Percentiles rank a stretch among this genome's conserved stretches.
phyloP scores from a whole-genome alignment of 2,888 invertebrate species.

The Strigamia crassipes region DNA sequence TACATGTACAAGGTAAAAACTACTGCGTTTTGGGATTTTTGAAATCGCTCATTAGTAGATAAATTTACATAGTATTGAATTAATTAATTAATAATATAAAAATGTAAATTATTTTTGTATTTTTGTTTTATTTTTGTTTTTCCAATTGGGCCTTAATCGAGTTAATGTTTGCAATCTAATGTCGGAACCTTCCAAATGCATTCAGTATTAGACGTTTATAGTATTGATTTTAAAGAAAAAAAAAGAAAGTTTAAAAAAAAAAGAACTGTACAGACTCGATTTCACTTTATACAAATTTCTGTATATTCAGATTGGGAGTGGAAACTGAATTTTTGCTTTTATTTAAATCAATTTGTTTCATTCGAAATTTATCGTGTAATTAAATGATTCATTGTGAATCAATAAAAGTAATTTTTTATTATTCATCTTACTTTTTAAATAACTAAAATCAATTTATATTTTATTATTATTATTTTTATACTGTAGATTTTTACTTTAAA shows the following conservation, averaged over 20 bases:
- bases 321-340: not conserved
- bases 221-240: not conserved
- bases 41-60: not conserved
- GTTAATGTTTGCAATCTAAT: not conserved
- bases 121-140: too few relatives aligned
- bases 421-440: not conserved
- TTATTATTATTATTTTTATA: not conserved
- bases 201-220: not conserved
- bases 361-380: not conserved
- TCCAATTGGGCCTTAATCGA: not conserved
- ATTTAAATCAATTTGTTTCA: too few relatives aligned
- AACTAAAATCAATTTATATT: not conserved
- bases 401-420: not conserved
- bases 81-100: too few relatives aligned
- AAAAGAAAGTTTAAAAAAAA: not conserved
- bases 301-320: slow-evolving; percentile 3
- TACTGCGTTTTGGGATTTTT: not conserved
- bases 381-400: slow-evolving; percentile 5
- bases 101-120: not conserved
- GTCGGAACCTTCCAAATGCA: slow-evolving; percentile 13
- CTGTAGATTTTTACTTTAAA: not conserved
- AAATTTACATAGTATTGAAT: too few relatives aligned
- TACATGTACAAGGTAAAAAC: too few relatives aligned
- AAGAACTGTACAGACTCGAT: not conserved
- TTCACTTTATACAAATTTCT: not conserved